Evolutionary conservation across 2,113 vertebrate genomes (phyloP), one percentile per base, ranked within the genome.

Genomic region (Alaudala cheleensis): DNA sequence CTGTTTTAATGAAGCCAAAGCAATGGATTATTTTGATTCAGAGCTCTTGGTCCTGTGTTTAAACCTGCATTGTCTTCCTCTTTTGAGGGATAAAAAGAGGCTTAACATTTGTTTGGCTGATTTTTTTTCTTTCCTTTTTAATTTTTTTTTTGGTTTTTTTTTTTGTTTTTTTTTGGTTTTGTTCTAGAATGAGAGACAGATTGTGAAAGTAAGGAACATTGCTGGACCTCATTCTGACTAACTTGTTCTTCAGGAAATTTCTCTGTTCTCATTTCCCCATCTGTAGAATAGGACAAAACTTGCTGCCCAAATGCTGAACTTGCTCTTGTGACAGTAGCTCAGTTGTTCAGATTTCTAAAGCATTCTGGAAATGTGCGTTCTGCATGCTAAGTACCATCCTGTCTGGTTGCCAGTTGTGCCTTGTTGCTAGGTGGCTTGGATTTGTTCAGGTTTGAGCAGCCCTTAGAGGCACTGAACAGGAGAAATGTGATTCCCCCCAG

Each of bases 181-280:
- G 79, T 77, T 92, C 58, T 88, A 21, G 81, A 93, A 91, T 72
- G 71, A 78, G 86, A 66, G 42, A 84, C 81, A 91, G 81, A 85
- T 66, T 88, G 76, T 95, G 50, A 71, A 92, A 94, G 82, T 86
- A 70, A 60, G 79, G 67, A 94, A 64, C n/a, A 28, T 26, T 88
- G 64, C 50, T 81, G 61, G 72, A 61, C 61, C 72, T 92, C 22
- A 45, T 88, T 96, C 76, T 86, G 72, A 81, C 34, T 92, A 95
- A 93, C 88, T 92, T 83, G 90, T 88, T 92, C 92, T 65, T 92
- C 88, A 90, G 90, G 92, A 95, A 96, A 86, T 90, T 51, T 82
- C 81, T 88, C 56, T 88, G 72, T 86, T 86, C 92, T 93, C 69
- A 78, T 92, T 96, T 96, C 44, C 86, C 53, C 71, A 29, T 96